A percentile compares a stretch with the other conserved stretches of the same genome.
Evolutionary conservation across 2,797 vertebrate species (phyloP).

Genomic region (Girardinus metallicus): DNA sequence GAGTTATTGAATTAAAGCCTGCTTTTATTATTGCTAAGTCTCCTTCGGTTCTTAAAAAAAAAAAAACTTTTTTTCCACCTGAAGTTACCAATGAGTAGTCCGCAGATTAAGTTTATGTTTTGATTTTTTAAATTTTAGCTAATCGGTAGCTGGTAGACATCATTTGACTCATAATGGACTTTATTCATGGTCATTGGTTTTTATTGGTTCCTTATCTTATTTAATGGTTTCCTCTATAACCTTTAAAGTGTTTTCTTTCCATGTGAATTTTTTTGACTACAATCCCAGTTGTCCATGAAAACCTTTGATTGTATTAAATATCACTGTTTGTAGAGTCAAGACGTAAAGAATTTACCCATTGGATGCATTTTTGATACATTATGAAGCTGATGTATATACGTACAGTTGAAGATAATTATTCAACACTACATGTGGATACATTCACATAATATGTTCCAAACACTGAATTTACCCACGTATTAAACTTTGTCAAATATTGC

Average conservation of each 20-base stretch:
- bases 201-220: background rate
- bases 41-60: background rate
- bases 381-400: background rate
- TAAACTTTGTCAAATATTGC: background rate
- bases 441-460: background rate
- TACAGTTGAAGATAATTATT: background rate
- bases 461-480: background rate
- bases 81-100: background rate
- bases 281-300: background rate
- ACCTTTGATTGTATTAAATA: background rate
- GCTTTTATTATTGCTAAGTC: background rate
- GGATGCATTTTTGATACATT: background rate
- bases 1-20: background rate
- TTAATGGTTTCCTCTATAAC: background rate
- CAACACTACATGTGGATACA: background rate
- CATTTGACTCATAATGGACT: background rate
- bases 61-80: background rate
- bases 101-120: background rate
- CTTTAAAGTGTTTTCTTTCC: background rate
- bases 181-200: background rate
- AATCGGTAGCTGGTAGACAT: background rate
- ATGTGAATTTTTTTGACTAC: background rate
- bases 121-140: background rate
- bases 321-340: background rate
- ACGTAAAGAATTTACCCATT: background rate